phyloP scores from a whole-genome alignment of 2,797 vertebrate species.

The Platalea minor region DNA sequence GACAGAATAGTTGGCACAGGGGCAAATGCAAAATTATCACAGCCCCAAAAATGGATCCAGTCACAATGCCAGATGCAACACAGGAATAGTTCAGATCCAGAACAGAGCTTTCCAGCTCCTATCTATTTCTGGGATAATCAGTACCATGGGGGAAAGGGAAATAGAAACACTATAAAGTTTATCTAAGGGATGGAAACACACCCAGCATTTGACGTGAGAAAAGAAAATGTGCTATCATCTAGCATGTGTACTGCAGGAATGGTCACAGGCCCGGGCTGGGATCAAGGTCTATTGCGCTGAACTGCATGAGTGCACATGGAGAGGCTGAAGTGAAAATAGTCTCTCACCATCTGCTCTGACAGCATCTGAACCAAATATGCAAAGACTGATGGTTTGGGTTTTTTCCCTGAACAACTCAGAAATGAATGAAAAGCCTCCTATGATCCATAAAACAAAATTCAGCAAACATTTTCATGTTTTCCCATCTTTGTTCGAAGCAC shows the following conservation, averaged over 20 bases:
- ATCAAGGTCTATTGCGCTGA: neutral
- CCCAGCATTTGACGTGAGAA: neutral
- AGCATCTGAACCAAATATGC: neutral
- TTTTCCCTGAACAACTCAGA: neutral
- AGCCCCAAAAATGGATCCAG: neutral
- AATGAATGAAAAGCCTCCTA: neutral
- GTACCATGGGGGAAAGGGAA: conserved; percentile 26
- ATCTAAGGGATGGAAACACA: conserved; percentile 38
- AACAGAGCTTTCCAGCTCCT: neutral
- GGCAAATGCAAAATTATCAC: neutral
- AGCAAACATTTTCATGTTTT: neutral
- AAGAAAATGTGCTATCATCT: neutral
- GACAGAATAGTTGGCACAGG: neutral
- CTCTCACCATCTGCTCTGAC: neutral
- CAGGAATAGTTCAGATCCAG: conserved; percentile 12
- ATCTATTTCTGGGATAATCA: conserved; percentile 49
- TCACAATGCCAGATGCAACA: conserved; percentile 27
- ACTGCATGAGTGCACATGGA: neutral
- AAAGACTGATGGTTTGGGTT: neutral
- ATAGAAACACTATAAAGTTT: conserved; percentile 6
- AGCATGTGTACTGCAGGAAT: neutral
- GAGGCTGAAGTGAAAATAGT: neutral
- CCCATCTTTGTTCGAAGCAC: neutral
- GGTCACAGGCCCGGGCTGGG: neutral
- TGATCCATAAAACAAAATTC: neutral